Conservation (phyloP, 1,140 invertebrate species). For the Heliconius hewitsoni region DNA sequence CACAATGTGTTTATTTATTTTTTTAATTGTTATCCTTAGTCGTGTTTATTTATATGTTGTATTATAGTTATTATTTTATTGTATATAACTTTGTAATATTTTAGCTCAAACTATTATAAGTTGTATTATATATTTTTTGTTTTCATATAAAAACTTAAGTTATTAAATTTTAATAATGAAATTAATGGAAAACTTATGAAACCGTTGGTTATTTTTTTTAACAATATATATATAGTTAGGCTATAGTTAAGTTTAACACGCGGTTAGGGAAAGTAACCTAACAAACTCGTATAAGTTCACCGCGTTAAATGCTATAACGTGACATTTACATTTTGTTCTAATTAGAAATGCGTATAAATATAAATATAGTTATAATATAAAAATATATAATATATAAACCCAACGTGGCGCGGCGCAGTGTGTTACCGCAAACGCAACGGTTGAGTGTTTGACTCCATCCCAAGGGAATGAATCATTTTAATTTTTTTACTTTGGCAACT, state of each 20-base stretch:
- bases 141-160: no score
- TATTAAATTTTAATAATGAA: no score
- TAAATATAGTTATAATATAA: not conserved
- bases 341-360: not conserved
- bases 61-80: not conserved
- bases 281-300: conserved; percentile 38
- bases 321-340: conserved; percentile 37
- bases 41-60: not conserved
- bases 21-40: not conserved
- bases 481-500: no score
- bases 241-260: conserved; percentile 12
- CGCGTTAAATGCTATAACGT: conserved; percentile 41
- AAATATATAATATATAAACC: no score
- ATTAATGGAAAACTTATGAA: not conserved
- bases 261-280: conserved; percentile 45
- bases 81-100: not conserved
- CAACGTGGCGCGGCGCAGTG: no score
- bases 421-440: no score
- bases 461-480: no score
- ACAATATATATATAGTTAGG: not conserved
- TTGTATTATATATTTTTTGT: not conserved
- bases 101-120: not conserved
- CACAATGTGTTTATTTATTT: conserved; percentile 26
- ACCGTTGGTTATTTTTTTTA: not conserved
- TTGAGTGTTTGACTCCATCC: no score